Percentiles rank a stretch among this genome's conserved stretches.
These are phyloP conservation scores for Stictonetta naevosa DNA, from an alignment of 2,113 vertebrate species.

Conservation along the genomic window DNA sequence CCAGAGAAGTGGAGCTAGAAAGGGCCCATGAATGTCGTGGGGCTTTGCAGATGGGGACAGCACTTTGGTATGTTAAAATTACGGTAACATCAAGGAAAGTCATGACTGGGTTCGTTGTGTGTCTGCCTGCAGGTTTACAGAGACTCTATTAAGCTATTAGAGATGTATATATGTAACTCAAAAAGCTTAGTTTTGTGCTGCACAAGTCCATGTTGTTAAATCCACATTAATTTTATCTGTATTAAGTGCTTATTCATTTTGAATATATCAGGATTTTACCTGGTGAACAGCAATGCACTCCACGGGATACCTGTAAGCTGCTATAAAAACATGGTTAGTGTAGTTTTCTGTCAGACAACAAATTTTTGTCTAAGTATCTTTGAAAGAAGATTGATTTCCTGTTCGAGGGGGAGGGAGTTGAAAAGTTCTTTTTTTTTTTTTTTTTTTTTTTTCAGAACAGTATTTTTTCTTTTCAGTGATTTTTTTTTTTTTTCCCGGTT, in stretches of 20 bases:
- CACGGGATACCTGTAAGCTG: background rate
- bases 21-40: background rate
- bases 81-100: background rate
- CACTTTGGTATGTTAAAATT: background rate
- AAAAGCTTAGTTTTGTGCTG: background rate
- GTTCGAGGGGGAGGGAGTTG: background rate
- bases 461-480: background rate
- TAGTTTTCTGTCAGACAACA: background rate
- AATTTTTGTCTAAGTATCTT: background rate
- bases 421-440: background rate
- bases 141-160: background rate
- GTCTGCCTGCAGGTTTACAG: background rate
- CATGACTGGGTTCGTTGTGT: background rate
- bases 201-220: background rate
- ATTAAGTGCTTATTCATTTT: background rate
- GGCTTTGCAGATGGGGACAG: background rate
- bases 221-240: background rate
- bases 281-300: background rate
- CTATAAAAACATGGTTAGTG: fast-evolving
- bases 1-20: background rate
- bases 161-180: background rate
- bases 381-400: background rate
- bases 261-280: background rate
- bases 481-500: background rate
- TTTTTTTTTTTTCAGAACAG: background rate